Percentiles rank a stretch among this genome's conserved stretches.
Conservation (phyloP, 2,113 vertebrate species). For the Hemichromis elongatus region DNA sequence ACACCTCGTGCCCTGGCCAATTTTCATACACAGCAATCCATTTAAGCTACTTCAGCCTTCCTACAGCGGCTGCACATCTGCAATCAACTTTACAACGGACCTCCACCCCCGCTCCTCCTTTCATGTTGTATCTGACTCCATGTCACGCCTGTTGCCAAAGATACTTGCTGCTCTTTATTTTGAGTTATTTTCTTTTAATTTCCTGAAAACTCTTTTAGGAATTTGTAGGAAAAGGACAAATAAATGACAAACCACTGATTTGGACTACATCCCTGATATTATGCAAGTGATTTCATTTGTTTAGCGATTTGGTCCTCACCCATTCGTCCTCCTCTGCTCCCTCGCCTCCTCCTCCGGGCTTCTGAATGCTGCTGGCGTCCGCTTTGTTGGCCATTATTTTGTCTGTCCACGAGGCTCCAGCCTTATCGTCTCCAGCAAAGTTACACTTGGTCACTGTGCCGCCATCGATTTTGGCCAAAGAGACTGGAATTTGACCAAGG, state of each 20-base stretch:
- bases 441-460: slow-evolving; percentile 85
- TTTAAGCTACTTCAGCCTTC: rapidly evolving
- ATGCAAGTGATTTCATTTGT: not conserved
- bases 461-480: slow-evolving; percentile 79
- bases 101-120: rapidly evolving
- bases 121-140: not conserved
- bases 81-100: rapidly evolving
- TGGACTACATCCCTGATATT: not conserved
- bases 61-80: not conserved
- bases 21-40: not conserved
- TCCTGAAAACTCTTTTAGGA: not conserved
- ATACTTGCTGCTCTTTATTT: not conserved
- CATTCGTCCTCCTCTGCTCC: slow-evolving; percentile 84
- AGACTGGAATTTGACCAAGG: slow-evolving; percentile 63
- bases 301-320: slow-evolving; percentile 58
- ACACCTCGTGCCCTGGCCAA: not conserved
- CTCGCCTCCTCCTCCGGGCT: slow-evolving; percentile 54
- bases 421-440: slow-evolving; percentile 79
- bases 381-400: slow-evolving; percentile 83
- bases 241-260: rapidly evolving
- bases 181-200: too few species aligned
- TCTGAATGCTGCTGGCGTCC: not conserved
- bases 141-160: not conserved
- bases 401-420: slow-evolving; percentile 85
- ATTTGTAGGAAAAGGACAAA: not conserved